phyloP scores from a whole-genome alignment of 2,888 invertebrate species.

The Lasioglossum vierecki region DNA sequence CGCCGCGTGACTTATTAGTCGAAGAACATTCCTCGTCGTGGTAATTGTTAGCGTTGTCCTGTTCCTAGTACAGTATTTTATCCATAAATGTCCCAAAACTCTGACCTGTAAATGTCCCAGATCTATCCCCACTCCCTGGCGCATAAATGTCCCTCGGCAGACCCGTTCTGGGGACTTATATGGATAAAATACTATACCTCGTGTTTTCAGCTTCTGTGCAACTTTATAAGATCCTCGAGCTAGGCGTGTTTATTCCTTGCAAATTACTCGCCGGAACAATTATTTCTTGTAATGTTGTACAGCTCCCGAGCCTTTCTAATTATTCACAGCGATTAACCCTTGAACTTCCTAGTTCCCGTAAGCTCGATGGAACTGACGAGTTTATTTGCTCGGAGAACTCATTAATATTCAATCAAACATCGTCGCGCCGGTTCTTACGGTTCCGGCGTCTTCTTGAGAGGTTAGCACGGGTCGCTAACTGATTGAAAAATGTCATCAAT shows the following conservation, averaged over 20 bases:
- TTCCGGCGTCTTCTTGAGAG: not conserved
- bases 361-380: not conserved
- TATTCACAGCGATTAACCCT: not conserved
- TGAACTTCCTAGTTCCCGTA: not conserved
- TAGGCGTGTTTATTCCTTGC: not conserved
- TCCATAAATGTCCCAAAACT: no score
- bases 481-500: constrained; percentile 14
- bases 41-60: not conserved
- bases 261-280: not conserved
- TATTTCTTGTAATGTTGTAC: not conserved
- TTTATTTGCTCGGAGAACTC: not conserved
- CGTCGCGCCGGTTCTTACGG: not conserved
- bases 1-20: not conserved
- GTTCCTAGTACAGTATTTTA: no score
- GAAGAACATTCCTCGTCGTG: not conserved
- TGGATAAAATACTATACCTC: no score
- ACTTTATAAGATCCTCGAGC: not conserved
- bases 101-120: no score
- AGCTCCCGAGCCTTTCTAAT: not conserved
- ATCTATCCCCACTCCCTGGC: no score
- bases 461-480: not conserved
- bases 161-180: no score
- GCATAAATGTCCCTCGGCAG: no score
- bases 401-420: constrained; percentile 6
- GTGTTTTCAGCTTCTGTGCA: not conserved